These are phyloP conservation scores for Venusia cambrica DNA, from an alignment of 2,888 invertebrate species.

Conservation along the genomic window DNA sequence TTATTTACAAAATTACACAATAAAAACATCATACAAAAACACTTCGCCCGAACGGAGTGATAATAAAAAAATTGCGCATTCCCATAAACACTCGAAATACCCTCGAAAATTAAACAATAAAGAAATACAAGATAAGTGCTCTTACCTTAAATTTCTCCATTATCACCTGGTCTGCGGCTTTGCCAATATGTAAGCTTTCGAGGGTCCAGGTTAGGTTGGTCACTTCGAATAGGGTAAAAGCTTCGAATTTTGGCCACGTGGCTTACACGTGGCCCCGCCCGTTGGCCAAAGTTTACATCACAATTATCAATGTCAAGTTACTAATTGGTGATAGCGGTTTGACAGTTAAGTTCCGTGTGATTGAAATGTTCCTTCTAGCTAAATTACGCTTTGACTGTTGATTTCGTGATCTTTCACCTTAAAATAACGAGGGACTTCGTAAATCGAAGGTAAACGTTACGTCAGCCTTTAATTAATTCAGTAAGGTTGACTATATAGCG, in stretches of 20 bases:
- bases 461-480: too few relatives aligned
- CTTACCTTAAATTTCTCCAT: constrained; percentile 37
- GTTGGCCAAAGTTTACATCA: constrained; percentile 55
- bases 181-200: constrained; percentile 7
- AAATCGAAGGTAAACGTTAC: too few relatives aligned
- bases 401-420: too few relatives aligned
- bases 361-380: constrained; percentile 14
- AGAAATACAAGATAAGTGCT: constrained; percentile 52
- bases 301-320: constrained; percentile 64
- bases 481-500: too few relatives aligned
- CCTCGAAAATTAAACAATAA: constrained; percentile 56
- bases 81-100: constrained; percentile 48
- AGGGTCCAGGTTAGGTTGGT: constrained; percentile 15
- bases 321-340: constrained; percentile 61
- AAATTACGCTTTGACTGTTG: constrained; percentile 2
- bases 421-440: too few relatives aligned
- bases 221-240: constrained; percentile 37
- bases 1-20: constrained; percentile 6
- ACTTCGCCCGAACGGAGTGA: constrained; percentile 24
- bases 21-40: constrained; percentile 16
- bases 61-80: constrained; percentile 40
- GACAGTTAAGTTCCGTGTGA: constrained; percentile 36
- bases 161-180: constrained; percentile 12
- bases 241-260: constrained; percentile 57
- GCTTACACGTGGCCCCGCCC: constrained; percentile 50